phyloP scores from a whole-genome alignment of 2,888 invertebrate species.

The Mylabris sibirica region DNA sequence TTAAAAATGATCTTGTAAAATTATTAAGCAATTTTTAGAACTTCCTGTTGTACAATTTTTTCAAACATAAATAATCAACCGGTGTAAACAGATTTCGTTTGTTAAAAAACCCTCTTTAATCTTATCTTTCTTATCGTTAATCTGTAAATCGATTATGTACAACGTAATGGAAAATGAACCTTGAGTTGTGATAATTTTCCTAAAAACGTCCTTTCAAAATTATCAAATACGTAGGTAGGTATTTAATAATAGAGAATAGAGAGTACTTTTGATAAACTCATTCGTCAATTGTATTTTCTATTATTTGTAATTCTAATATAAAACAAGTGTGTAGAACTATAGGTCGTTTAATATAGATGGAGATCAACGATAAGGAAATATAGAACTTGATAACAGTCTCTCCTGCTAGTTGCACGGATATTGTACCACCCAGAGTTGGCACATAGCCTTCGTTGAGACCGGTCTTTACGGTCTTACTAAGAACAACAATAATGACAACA shows the following conservation, averaged over 20 bases:
- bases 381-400: conserved; percentile 39
- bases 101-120: not conserved
- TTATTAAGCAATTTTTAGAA: not conserved
- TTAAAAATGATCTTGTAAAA: not conserved
- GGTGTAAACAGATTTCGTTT: not conserved
- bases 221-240: not conserved
- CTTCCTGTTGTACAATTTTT: not conserved
- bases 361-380: conserved; percentile 39
- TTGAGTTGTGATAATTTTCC: not conserved
- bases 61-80: not conserved
- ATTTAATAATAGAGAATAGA: no score
- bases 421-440: conserved; percentile 38
- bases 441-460: conserved; percentile 36
- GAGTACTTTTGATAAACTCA: not conserved
- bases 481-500: not conserved
- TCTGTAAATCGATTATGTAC: not conserved
- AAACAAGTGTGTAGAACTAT: not conserved
- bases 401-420: conserved; percentile 28
- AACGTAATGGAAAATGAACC: not conserved
- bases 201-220: not conserved
- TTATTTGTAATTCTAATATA: not conserved
- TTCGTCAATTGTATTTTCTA: not conserved
- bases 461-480: conserved; percentile 12
- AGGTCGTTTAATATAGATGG: conserved; percentile 25
- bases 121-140: not conserved